Base-by-base conservation (phyloP, 92 coral and sea anemone species). In the Scolanthus callimorphus region DNA sequence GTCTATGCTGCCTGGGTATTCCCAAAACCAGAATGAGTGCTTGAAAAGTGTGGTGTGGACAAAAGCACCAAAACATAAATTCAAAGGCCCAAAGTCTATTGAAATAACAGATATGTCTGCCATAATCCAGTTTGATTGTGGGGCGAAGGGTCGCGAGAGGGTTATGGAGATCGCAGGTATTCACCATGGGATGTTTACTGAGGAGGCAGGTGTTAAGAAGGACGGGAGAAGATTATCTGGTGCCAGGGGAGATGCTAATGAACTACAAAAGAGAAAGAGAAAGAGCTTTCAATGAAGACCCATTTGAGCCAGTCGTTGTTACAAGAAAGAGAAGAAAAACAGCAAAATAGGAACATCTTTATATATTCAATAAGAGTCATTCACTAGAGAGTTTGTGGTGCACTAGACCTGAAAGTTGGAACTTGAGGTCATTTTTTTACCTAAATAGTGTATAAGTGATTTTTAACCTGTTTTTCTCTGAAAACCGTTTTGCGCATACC, bases 51-150 rank as follows among this genome's bases (percentile, higher is more conserved):
- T 65, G 51, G 72, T 65, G 27, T 53, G 72, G 72, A 26, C 10
- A 17, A 50, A 50, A 19, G 59, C 60, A 20, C 74, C 74, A 4
- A 67, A 67, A 11, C 65, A 67, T 30, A 67, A 30, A 49, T 63
- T 25, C 28, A 45, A 29, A 49, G 55, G 67, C 10, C 34, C 67
- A 12, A 25, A 60, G n/a, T 41, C 37, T 31, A 60, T 65, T 23
- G 71, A 65, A 2, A 65, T 24, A 28, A 51, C 71, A 37, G 71
- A 37, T 1, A 38, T 34, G 43, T 49, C 50, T 51, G 71, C 60
- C 2, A 20, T 51, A 15, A 21, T 65, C 38, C 67, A 60, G 31
- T 60, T 60, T 44, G 46, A 60, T 43, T 51, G 46, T 20, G 67
- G 67, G 25, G 67, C 67, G 19, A 22, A 25, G 25, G 54, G 55